phyloP scores from a whole-genome alignment of 2,113 vertebrate genomes.

The Zapus hudsonius region DNA sequence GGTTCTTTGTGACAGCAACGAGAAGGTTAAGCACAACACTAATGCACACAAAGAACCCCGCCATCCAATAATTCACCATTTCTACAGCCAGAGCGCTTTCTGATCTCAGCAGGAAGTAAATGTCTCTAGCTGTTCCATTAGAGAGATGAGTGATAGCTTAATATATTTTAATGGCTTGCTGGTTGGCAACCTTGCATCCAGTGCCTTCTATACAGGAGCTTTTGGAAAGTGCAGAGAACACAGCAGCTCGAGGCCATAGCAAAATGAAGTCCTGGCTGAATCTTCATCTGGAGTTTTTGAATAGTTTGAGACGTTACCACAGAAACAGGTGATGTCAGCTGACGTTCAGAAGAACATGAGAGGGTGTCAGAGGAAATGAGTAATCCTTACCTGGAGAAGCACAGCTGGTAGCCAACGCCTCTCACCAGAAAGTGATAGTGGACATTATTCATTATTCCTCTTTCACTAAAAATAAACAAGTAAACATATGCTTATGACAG shows the following conservation, averaged over 20 bases:
- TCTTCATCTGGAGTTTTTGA: constrained; percentile 32
- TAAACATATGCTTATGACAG: background rate
- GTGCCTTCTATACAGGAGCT: constrained; percentile 20
- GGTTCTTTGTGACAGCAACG: too few species aligned
- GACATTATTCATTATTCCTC: background rate
- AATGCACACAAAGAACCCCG: background rate
- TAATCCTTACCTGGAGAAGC: constrained; percentile 61
- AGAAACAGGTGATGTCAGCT: constrained; percentile 54
- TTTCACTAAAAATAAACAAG: background rate
- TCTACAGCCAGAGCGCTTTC: background rate
- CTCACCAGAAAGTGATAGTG: constrained; percentile 62
- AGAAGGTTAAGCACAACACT: too few species aligned
- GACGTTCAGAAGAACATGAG: constrained; percentile 46
- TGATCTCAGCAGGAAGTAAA: constrained; percentile 38
- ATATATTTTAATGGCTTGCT: constrained; percentile 47
- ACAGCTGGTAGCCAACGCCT: constrained; percentile 23
- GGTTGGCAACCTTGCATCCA: constrained; percentile 20
- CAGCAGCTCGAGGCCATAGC: background rate
- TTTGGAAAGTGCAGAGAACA: background rate
- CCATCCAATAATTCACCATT: background rate
- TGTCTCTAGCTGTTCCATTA: constrained; percentile 18
- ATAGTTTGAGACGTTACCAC: background rate
- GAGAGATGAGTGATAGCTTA: constrained; percentile 50
- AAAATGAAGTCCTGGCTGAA: background rate
- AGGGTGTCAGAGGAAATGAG: constrained; percentile 75